phyloP scores from a whole-genome alignment of 1,140 invertebrate species.

The Euwallacea similis region DNA sequence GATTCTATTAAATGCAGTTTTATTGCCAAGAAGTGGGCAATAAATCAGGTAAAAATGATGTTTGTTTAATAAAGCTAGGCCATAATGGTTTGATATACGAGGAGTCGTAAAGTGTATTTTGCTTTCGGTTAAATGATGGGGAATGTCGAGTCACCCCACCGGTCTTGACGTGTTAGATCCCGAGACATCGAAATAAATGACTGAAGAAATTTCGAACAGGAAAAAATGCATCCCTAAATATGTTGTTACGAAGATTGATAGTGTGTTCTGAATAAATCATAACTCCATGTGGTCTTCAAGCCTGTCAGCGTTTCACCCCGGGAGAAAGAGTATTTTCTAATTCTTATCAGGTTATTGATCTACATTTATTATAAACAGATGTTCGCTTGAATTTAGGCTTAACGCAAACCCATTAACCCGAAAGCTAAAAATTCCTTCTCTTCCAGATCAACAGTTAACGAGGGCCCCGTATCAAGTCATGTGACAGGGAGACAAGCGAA shows the following conservation, averaged over 20 bases:
- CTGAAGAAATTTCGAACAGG: constrained; percentile 13
- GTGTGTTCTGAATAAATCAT: constrained; percentile 35
- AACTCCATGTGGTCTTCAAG: constrained; percentile 25
- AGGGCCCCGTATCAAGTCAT: constrained; percentile 40
- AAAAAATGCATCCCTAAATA: constrained; percentile 26
- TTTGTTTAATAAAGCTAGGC: constrained; percentile 18
- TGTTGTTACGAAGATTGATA: constrained; percentile 38
- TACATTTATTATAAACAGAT: constrained; percentile 9
- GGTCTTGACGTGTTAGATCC: constrained; percentile 6
- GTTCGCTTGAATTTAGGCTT: background rate
- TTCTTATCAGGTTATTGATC: background rate
- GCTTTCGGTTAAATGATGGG: constrained; percentile 2
- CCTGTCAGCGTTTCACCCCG: constrained; percentile 29
- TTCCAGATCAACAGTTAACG: constrained; percentile 26
- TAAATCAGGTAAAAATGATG: constrained; percentile 12
- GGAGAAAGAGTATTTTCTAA: constrained; percentile 6
- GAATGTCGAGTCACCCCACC: background rate
- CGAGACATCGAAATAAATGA: constrained; percentile 22
- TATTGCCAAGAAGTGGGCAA: background rate
- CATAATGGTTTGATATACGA: constrained; percentile 13
- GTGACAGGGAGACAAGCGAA: constrained; percentile 43
- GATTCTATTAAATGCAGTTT: background rate
- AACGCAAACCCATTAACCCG: too few relatives aligned
- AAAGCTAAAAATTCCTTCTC: constrained; percentile 7
- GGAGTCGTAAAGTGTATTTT: constrained; percentile 5